A percentile compares a stretch with the other conserved stretches of the same genome.
These are phyloP conservation scores for Bos indicus DNA, from an alignment of 2,113 vertebrate species.

Conservation along the genomic window DNA sequence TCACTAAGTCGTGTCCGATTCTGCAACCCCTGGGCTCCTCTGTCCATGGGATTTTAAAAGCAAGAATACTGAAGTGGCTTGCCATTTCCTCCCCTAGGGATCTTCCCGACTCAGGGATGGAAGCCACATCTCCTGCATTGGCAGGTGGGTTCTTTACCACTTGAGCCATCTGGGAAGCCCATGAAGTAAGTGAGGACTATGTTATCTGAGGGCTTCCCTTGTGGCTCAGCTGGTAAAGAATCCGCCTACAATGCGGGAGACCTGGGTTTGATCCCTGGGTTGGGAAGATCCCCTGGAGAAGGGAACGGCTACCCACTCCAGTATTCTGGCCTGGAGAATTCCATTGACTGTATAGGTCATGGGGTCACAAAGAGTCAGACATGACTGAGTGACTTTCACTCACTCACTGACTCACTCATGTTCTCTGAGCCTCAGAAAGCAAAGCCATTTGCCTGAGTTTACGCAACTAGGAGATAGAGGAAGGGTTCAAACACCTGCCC, in stretches of 20 bases:
- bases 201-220: not conserved
- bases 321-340: not conserved
- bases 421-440: not conserved
- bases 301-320: not conserved
- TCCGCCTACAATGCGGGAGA: accelerated
- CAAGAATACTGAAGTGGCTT: not conserved
- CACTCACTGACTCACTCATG: not conserved
- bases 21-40: not conserved
- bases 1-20: not conserved
- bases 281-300: not conserved
- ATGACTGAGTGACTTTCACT: not conserved
- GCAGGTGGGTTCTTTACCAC: not conserved
- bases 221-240: not conserved
- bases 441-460: not conserved
- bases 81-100: not conserved
- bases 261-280: not conserved
- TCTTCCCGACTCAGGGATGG: not conserved
- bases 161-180: not conserved
- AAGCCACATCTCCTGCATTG: not conserved
- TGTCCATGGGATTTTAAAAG: not conserved
- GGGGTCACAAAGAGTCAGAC: not conserved
- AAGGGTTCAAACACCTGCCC: not conserved
- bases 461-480: not conserved
- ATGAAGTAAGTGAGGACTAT: not conserved
- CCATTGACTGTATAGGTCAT: not conserved